Conservation (phyloP, 2,113 vertebrate species). For the Bos taurus region ARS-UCD2.0 NC_037336.1:77896501-77897000, state of each 20-base stretch:
- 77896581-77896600: neutral
- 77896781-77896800: neutral
- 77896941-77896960: neutral
- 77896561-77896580: neutral
- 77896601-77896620: neutral
- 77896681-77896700: neutral
- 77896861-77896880: neutral
- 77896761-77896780: neutral
- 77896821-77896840: neutral
- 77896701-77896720: neutral
- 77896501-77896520: neutral
- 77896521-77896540: neutral
- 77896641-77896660: neutral
- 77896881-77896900: neutral
- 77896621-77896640: neutral
- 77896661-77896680: neutral
- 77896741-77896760: neutral
- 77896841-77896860: accelerated
- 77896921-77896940: neutral
- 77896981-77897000: neutral
- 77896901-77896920: neutral
- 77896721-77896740: neutral
- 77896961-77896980: neutral
- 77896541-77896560: neutral
- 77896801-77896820: neutral